Conservation (phyloP, 53 echinoderm and acorn worm species). For the Holothuria leucospilota region DNA sequence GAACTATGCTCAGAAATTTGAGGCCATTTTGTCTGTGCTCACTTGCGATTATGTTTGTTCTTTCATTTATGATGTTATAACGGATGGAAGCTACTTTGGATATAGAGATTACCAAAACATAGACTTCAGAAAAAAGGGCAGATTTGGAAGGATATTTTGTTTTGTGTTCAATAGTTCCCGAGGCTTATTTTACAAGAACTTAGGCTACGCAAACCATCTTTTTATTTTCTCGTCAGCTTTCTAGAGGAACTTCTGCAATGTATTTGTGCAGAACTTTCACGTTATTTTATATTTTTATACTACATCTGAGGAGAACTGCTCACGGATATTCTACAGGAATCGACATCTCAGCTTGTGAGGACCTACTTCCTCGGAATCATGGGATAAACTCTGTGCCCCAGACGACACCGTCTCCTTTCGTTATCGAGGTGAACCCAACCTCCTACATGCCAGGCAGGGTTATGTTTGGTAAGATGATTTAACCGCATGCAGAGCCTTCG, state of each 20-base stretch:
- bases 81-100: no score
- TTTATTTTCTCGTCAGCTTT: not conserved
- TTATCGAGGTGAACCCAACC: not conserved
- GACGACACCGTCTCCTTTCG: not conserved
- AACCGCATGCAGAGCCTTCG: no score
- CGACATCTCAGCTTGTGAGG: not conserved
- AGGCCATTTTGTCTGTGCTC: no score
- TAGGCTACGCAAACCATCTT: not conserved
- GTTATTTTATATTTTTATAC: slow-evolving; percentile 28
- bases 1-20: no score
- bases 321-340: slow-evolving; percentile 12
- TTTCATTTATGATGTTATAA: no score
- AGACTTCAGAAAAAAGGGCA: no score
- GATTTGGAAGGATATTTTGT: no score
- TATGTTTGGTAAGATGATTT: slow-evolving; percentile 23
- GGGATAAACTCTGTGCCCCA: not conserved
- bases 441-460: not conserved
- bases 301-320: slow-evolving; percentile 4
- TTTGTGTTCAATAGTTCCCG: no score
- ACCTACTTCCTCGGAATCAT: not conserved
- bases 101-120: no score
- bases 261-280: not conserved
- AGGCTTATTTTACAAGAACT: no score
- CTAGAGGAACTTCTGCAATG: not conserved
- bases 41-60: no score